Evolutionary conservation across 2,888 invertebrate genomes (phyloP).

Genomic region (Hirtodrosophila histrioides): DNA sequence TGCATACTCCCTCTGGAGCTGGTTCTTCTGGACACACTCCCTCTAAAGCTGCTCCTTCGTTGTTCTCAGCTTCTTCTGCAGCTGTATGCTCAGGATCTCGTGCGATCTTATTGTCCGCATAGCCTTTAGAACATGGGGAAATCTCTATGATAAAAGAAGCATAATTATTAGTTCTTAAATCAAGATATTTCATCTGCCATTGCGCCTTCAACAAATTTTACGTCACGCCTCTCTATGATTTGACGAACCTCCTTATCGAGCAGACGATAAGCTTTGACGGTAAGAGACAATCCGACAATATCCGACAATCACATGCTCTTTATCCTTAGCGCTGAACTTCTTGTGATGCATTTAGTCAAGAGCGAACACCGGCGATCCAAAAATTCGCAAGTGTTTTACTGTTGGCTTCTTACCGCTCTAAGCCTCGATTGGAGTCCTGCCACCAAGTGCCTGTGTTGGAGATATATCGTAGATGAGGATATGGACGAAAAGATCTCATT

Average conservation of each 20-base stretch:
- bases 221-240: background rate
- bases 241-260: background rate
- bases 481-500: too few species aligned
- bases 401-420: background rate
- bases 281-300: background rate
- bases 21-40: conserved; percentile 7
- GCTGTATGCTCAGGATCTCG: background rate
- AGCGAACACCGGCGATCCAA: background rate
- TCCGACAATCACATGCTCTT: background rate
- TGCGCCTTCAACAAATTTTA: background rate
- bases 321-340: background rate
- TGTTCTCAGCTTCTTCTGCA: background rate
- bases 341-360: background rate
- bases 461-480: too few species aligned
- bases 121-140: background rate
- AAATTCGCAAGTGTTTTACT: too few species aligned
- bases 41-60: too few species aligned
- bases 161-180: too few species aligned
- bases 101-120: background rate
- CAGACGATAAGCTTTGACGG: background rate
- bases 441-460: background rate
- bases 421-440: background rate
- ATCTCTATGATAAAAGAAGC: background rate
- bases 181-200: background rate
- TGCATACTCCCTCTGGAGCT: background rate